Evolutionary conservation across 2,888 invertebrate genomes (phyloP).

Genomic region (Clepsis dumicolana): DNA sequence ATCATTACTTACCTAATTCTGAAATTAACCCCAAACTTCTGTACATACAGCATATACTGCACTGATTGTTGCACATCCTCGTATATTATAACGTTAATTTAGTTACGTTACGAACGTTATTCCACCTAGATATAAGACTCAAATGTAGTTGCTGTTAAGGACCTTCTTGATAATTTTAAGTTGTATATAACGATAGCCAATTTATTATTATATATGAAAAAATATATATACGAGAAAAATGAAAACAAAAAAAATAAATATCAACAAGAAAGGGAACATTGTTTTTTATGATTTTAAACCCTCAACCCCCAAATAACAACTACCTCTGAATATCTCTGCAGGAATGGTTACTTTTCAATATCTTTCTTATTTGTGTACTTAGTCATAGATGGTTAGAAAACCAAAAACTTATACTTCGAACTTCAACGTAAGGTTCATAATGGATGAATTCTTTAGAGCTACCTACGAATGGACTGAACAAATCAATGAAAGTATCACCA

Average conservation of each 20-base stretch:
- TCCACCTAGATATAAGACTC: slow-evolving; percentile 82
- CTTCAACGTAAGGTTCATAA: too few species aligned
- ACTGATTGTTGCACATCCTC: slow-evolving; percentile 41
- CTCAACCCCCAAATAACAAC: not conserved
- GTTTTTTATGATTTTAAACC: slow-evolving; percentile 53
- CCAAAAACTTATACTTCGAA: too few species aligned
- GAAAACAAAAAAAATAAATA: slow-evolving; percentile 74
- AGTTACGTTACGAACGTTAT: slow-evolving; percentile 66
- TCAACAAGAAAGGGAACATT: slow-evolving; percentile 63
- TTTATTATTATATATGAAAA: slow-evolving; percentile 75
- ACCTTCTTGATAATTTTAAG: slow-evolving; percentile 72
- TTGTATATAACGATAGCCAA: slow-evolving; percentile 79
- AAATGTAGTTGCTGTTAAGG: slow-evolving; percentile 76
- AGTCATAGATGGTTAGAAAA: too few species aligned
- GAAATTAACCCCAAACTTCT: slow-evolving; percentile 31
- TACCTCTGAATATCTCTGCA: too few species aligned
- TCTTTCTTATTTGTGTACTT: too few species aligned
- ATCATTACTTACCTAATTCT: slow-evolving; percentile 11
- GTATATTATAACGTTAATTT: slow-evolving; percentile 52
- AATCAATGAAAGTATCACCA: too few species aligned
- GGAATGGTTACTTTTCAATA: too few species aligned
- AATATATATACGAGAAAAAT: slow-evolving; percentile 71
- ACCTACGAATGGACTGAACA: too few species aligned
- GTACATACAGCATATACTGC: slow-evolving; percentile 41
- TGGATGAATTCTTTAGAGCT: too few species aligned